A percentile compares a stretch with the other conserved stretches of the same genome.
Conservation (phyloP, 2,888 invertebrate genomes). For the Erpobdella octoculata region DNA sequence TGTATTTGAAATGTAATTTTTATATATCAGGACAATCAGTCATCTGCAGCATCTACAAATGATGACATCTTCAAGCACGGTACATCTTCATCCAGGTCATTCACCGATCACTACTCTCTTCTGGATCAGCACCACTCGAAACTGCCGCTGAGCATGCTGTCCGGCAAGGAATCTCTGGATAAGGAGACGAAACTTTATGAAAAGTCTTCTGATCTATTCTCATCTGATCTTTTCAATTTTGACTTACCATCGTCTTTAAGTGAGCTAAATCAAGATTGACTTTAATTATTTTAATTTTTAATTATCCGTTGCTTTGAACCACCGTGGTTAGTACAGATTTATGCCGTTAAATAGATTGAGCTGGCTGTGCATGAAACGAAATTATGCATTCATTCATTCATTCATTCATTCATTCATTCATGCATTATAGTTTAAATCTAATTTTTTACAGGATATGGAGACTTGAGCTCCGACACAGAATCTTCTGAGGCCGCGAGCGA, state of each 20-base stretch:
- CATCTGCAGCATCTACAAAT: not conserved
- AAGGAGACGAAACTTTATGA: not conserved
- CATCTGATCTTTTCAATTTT: not conserved
- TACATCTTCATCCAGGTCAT: not conserved
- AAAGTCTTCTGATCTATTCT: not conserved
- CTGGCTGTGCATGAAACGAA: not conserved
- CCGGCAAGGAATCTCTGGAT: not conserved
- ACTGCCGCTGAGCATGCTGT: not conserved
- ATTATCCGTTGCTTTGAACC: no score
- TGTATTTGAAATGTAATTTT: not conserved
- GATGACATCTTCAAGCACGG: not conserved
- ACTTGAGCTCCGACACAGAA: constrained; percentile 1
- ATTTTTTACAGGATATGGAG: not conserved
- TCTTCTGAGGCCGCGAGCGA: constrained; percentile 7
- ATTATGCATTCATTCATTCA: not conserved
- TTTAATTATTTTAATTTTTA: no score
- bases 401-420: not conserved
- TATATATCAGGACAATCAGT: not conserved
- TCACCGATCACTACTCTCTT: not conserved
- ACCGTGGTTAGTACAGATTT: no score
- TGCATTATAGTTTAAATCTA: not conserved
- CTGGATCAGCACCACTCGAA: not conserved
- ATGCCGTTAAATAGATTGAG: not conserved
- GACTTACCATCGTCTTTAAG: not conserved
- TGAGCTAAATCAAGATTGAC: no score